phyloP scores from a whole-genome alignment of 2,888 invertebrate genomes.

The Eueremaeus valkanovi region DNA sequence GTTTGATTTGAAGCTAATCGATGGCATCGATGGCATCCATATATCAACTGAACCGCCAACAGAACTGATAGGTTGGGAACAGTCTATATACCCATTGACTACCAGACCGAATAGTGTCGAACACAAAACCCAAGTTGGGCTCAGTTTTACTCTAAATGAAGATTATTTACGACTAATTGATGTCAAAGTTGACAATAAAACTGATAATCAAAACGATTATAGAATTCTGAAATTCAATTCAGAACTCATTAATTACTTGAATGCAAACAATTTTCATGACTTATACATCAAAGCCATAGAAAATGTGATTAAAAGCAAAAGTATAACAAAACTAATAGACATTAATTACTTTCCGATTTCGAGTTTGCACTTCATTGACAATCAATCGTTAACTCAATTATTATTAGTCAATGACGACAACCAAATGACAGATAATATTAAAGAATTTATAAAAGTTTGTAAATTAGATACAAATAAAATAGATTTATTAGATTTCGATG shows the following conservation, averaged over 20 bases:
- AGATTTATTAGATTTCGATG: neutral
- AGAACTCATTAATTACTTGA: conserved; percentile 26
- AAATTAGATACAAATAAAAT: conserved; percentile 13
- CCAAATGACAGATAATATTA: neutral
- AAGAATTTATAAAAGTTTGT: neutral
- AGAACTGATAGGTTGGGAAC: conserved; percentile 66
- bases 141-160: conserved; percentile 26
- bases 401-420: neutral
- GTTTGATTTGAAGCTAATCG: conserved; percentile 68
- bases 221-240: neutral
- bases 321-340: conserved; percentile 22
- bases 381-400: neutral
- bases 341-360: conserved; percentile 12
- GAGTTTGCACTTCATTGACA: neutral
- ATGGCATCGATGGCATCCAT: conserved; percentile 60
- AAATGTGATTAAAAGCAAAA: neutral
- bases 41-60: conserved; percentile 62
- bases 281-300: neutral
- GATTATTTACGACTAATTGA: conserved; percentile 17
- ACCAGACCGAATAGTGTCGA: conserved; percentile 39
- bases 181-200: conserved; percentile 3
- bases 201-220: neutral
- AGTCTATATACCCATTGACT: conserved; percentile 62
- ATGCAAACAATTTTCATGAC: neutral
- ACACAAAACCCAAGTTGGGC: neutral